These are phyloP conservation scores for Zaprionus lachaisei DNA, from an alignment of 1,140 invertebrate genomes.

Conservation along the genomic window DNA sequence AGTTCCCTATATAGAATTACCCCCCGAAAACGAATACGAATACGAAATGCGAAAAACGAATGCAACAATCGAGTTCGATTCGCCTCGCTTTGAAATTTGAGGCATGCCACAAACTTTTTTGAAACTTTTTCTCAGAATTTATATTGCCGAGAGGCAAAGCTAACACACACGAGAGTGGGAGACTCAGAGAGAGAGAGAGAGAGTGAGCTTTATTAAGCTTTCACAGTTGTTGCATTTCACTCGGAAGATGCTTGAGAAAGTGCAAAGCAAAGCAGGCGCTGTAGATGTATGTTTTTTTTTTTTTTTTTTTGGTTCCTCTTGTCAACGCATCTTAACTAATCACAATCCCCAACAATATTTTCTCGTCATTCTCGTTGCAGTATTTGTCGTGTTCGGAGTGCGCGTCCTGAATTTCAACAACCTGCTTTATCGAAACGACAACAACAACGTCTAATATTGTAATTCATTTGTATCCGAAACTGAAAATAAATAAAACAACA, in stretches of 20 bases:
- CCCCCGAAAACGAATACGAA: too few relatives aligned
- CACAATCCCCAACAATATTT: slow-evolving; percentile 53
- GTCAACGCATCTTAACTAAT: slow-evolving; percentile 56
- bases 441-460: slow-evolving; percentile 18
- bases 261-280: slow-evolving; percentile 64
- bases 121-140: slow-evolving; percentile 34
- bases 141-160: not conserved
- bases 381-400: slow-evolving; percentile 80
- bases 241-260: slow-evolving; percentile 21
- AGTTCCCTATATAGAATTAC: slow-evolving; percentile 42
- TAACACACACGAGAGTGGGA: not conserved
- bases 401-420: slow-evolving; percentile 46
- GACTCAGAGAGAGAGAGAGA: not conserved
- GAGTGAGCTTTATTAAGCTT: slow-evolving; percentile 34
- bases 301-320: not conserved
- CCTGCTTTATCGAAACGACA: slow-evolving; percentile 28
- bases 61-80: slow-evolving; percentile 43
- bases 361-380: slow-evolving; percentile 78
- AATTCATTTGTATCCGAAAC: not conserved
- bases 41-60: slow-evolving; percentile 6
- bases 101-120: slow-evolving; percentile 16
- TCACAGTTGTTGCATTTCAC: slow-evolving; percentile 40
- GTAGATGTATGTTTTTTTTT: slow-evolving; percentile 40
- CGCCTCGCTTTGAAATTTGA: slow-evolving; percentile 54
- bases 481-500: slow-evolving; percentile 23